Evolutionary conservation across 2,888 invertebrate genomes (phyloP), one percentile per base, ranked within the genome.

Genomic region (Clostera curtula): DNA sequence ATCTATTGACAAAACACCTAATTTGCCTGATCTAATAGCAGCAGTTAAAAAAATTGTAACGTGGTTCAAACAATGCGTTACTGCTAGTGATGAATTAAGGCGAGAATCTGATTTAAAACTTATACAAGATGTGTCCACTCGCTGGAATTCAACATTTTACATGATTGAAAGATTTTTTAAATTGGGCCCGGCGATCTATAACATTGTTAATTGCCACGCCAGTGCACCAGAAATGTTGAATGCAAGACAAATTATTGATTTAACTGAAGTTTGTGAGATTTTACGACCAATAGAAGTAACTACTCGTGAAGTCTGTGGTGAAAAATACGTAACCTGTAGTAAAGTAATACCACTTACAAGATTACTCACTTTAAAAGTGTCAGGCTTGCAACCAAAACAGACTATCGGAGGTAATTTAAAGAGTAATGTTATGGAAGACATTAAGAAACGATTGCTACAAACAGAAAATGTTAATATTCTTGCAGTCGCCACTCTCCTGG

Each of bases 381-480:
- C 15, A 5, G 6, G 3, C 21, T 2, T 16, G 3, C 3, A 11
- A 29, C 16, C 19, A 6, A 26, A 31, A 26, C 19, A 31, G 15
- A 7, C 19, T 8, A 24, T 31, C 5, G 23, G 19, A 12, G 19
- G 19, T 1, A 26, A 26, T 15, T n/a, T 25, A 14, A 25, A 31
- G 21, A 24, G 24, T 7, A 31, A 27, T 4, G 17, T 31, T 7
- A 12, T 31, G 1, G 22, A 5, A 9, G 39, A 40, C 37, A 31
- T 40, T 2, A 36, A 29, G 5, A 38, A 40, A 34, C 21, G 33
- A 6, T 36, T 40, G 24, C 24, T 28, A 9, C 17, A 12, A 24
- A 27, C 25, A 7, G 29, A 31, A 21, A 6, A 32, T 17, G 28
- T 26, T 11, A 25, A 24, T 22, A 21, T 17, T 6, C 25, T 29